phyloP scores from a whole-genome alignment of 2,113 vertebrate genomes.

The Daphoenositta chrysoptera region DNA sequence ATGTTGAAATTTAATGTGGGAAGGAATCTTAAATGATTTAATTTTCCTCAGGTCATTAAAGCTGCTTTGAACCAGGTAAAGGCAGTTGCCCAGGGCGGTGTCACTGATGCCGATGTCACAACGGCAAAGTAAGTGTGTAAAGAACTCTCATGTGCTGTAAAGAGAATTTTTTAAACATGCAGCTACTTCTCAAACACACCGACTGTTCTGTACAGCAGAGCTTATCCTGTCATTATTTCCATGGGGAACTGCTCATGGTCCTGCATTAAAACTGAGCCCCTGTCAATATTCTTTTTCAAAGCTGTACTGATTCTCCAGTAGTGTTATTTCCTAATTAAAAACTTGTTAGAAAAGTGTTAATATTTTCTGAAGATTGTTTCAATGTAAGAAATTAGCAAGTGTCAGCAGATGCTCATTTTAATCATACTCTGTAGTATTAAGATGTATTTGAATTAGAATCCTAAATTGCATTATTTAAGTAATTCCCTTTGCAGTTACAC shows the following conservation, averaged over 20 bases:
- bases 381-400: not conserved
- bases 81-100: constrained; percentile 80
- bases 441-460: constrained; percentile 16
- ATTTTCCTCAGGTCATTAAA: constrained; percentile 82
- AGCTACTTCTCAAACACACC: not conserved
- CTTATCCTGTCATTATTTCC: not conserved
- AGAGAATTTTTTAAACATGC: not conserved
- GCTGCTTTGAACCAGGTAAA: constrained; percentile 86
- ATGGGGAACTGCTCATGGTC: not conserved
- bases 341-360: not conserved
- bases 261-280: not conserved
- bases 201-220: not conserved
- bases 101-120: constrained; percentile 81
- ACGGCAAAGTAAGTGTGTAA: constrained; percentile 86
- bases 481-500: not conserved
- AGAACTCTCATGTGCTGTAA: not conserved
- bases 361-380: not conserved
- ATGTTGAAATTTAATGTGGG: not conserved
- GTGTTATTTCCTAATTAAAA: not conserved
- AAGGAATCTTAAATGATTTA: not conserved
- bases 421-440: not conserved
- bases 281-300: not conserved
- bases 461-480: not conserved
- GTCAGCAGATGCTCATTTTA: not conserved
- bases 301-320: not conserved